Evolutionary conservation across 2,888 invertebrate genomes (phyloP).

Genomic region (Drosophila mulleri): DNA sequence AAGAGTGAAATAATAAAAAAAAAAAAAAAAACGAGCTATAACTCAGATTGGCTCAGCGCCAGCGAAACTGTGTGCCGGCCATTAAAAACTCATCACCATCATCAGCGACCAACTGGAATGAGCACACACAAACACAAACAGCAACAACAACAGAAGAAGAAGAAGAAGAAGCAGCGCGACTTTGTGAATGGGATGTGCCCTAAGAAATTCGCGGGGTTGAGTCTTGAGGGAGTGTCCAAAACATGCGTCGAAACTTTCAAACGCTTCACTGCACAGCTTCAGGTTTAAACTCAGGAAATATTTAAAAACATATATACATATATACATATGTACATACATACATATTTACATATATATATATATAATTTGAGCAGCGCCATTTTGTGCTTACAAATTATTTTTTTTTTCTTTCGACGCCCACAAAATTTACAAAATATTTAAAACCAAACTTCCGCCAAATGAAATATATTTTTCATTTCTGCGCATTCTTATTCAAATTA

Average conservation of each 20-base stretch:
- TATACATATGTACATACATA: background rate
- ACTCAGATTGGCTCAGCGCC: conserved; percentile 70
- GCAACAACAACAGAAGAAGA: conserved; percentile 24
- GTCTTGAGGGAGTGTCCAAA: conserved; percentile 74
- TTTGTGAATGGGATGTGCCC: conserved; percentile 43
- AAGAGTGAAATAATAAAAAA: conserved; percentile 1
- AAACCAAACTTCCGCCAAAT: conserved; percentile 76
- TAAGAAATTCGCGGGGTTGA: conserved; percentile 36
- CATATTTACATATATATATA: conserved; percentile 3
- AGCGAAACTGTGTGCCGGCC: conserved; percentile 63
- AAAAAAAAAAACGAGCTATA: conserved; percentile 48
- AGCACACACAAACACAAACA: conserved; percentile 56
- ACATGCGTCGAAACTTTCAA: conserved; percentile 56
- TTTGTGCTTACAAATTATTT: conserved; percentile 44
- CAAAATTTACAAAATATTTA: conserved; percentile 80
- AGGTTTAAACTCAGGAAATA: conserved; percentile 23
- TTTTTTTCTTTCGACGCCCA: conserved; percentile 72
- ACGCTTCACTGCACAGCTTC: conserved; percentile 64
- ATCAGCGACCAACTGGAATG: conserved; percentile 74
- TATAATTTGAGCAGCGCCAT: conserved; percentile 62
- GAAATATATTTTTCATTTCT: conserved; percentile 18
- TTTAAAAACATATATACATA: background rate
- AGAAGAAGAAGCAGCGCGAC: conserved; percentile 25
- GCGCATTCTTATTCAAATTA: conserved; percentile 71
- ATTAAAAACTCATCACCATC: conserved; percentile 76